phyloP scores from a whole-genome alignment of 2,113 vertebrate genomes.

The Hylia prasina region DNA sequence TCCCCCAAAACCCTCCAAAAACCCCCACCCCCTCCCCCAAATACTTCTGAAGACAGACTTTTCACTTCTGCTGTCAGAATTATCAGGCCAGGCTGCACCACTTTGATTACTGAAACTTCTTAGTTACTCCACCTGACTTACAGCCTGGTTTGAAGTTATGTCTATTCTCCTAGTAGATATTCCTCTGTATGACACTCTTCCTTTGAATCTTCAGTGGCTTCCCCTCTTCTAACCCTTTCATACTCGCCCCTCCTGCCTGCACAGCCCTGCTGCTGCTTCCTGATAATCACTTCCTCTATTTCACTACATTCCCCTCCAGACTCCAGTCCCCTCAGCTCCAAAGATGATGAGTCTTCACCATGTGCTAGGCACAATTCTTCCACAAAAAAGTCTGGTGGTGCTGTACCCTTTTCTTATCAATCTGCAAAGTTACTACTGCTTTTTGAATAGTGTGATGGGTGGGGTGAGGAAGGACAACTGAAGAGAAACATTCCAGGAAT shows the following conservation, averaged over 20 bases:
- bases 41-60: not conserved
- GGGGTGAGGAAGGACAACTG: not conserved
- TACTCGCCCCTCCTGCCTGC: not conserved
- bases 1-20: not conserved
- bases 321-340: not conserved
- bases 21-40: rapidly evolving
- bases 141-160: not conserved
- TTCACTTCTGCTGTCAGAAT: not conserved
- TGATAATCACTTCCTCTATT: not conserved
- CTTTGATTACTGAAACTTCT: not conserved
- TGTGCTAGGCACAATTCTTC: not conserved
- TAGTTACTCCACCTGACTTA: not conserved
- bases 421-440: not conserved
- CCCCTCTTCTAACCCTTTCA: not conserved
- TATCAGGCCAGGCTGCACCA: not conserved
- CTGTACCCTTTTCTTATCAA: not conserved
- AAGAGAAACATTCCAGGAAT: not conserved
- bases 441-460: not conserved
- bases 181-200: not conserved
- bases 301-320: not conserved
- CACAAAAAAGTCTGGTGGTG: not conserved
- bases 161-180: not conserved
- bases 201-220: not conserved
- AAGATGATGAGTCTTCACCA: not conserved
- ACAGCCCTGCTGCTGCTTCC: not conserved